A percentile compares a stretch with the other conserved stretches of the same genome.
phyloP scores from a whole-genome alignment of 2,797 vertebrate genomes.

The Premnoplex brunnescens region DNA sequence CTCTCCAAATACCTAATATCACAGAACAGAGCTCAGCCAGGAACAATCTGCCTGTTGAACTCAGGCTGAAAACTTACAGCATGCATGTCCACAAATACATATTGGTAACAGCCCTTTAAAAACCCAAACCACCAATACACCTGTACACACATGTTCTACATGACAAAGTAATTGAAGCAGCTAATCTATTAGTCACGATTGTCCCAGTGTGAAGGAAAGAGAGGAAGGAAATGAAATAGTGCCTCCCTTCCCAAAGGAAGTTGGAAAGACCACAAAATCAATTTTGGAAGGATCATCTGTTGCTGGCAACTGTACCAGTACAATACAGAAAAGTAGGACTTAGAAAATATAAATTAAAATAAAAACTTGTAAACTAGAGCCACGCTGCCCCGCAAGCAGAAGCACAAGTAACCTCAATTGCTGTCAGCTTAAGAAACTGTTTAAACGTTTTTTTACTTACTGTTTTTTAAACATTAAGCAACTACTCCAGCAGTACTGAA shows the following conservation, averaged over 20 bases:
- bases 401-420: background rate
- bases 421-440: background rate
- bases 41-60: background rate
- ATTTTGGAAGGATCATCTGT: background rate
- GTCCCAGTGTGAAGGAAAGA: background rate
- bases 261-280: background rate
- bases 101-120: background rate
- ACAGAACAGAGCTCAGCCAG: background rate
- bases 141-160: background rate
- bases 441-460: background rate
- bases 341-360: background rate
- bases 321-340: background rate
- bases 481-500: background rate
- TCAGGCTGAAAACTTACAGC: background rate
- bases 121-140: background rate
- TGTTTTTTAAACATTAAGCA: background rate
- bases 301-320: background rate
- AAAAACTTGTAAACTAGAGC: background rate
- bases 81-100: accelerated
- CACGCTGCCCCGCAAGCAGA: background rate
- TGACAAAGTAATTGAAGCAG: background rate
- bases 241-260: background rate
- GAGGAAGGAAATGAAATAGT: background rate
- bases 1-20: background rate
- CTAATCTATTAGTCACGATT: background rate